These are phyloP conservation scores for Peromyscus melanophrys DNA, from an alignment of 2,797 vertebrate genomes.

Conservation along the genomic window DNA sequence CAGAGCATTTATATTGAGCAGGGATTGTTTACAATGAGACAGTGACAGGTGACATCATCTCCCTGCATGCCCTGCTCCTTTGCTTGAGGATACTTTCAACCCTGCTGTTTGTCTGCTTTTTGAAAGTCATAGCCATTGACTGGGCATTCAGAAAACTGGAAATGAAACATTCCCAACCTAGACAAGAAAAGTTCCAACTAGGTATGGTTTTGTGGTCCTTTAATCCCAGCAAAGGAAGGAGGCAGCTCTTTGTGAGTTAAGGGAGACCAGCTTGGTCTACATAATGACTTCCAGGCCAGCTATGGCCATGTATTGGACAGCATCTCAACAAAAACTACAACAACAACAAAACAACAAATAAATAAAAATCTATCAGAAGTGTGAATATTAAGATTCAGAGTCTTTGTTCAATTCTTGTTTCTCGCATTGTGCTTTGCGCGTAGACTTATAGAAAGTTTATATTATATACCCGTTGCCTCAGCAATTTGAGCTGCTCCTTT, in stretches of 20 bases:
- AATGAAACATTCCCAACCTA: neutral
- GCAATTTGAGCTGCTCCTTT: slow-evolving; percentile 35
- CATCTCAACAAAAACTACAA: neutral
- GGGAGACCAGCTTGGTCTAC: neutral
- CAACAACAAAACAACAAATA: neutral
- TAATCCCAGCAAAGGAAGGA: neutral
- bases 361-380: neutral
- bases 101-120: neutral
- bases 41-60: neutral
- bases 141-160: neutral
- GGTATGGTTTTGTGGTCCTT: neutral
- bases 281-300: neutral
- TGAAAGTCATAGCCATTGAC: neutral
- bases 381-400: neutral
- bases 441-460: neutral
- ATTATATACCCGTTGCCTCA: slow-evolving; percentile 48
- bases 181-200: neutral
- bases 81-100: neutral
- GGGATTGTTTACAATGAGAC: neutral
- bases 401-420: neutral
- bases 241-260: neutral
- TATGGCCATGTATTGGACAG: neutral
- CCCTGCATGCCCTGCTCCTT: neutral
- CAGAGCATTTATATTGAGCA: neutral
- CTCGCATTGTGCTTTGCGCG: neutral